Evolutionary conservation across 2,113 vertebrate species (phyloP).

Genomic region (Otus sunia): DNA sequence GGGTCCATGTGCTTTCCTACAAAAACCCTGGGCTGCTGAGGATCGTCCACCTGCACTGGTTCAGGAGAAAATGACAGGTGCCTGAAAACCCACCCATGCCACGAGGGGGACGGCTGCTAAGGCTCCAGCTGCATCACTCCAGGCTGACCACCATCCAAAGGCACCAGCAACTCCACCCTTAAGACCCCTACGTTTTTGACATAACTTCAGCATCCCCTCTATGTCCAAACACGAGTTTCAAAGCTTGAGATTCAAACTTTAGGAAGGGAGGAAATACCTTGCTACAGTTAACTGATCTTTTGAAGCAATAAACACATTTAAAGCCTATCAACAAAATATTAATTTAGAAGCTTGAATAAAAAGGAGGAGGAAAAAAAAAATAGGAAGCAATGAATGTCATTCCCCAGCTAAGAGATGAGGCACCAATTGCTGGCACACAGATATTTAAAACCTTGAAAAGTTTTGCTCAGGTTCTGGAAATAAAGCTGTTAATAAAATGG

Average conservation of each 20-base stretch:
- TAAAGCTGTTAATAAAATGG: constrained; percentile 26
- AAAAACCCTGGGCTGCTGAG: background rate
- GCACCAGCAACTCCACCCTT: background rate
- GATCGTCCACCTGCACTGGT: background rate
- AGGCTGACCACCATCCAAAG: background rate
- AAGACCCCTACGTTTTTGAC: background rate
- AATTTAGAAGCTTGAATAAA: background rate
- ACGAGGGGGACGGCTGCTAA: accelerated
- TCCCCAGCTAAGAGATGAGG: background rate
- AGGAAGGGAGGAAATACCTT: background rate
- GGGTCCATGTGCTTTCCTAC: background rate
- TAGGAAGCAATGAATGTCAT: background rate
- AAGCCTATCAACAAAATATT: background rate
- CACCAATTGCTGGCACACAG: background rate
- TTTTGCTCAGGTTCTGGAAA: constrained; percentile 33
- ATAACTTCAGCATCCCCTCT: background rate
- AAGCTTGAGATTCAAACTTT: background rate
- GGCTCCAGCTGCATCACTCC: background rate
- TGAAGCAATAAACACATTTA: background rate
- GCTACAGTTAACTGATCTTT: background rate
- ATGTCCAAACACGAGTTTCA: background rate
- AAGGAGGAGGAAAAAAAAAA: background rate
- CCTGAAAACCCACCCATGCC: background rate
- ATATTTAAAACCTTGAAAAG: constrained; percentile 29
- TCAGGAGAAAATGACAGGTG: background rate